Evolutionary conservation across 2,888 invertebrate genomes (phyloP), one percentile per base, ranked within the genome.

Genomic region (Polymixis lichenea): DNA sequence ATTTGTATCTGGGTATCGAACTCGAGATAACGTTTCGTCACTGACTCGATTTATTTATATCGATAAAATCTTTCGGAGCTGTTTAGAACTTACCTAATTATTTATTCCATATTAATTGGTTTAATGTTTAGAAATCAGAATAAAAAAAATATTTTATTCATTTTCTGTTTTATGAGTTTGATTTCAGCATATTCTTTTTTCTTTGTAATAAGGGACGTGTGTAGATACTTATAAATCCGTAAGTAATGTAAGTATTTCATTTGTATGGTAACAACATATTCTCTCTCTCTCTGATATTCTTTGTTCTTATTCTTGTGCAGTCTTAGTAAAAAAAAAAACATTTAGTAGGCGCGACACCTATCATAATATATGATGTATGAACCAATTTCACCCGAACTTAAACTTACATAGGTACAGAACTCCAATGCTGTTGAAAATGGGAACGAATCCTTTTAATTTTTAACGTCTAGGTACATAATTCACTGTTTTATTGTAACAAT

Each of bases 11-110:
- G 43, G 58, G 17, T 58, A 72, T 72, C 79, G 58, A 77, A 64
- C 22, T 51, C 43, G n/a, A 79, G 61, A 61, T 67, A 62, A 51
- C 22, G 61, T 76, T 82, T 76, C 65, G 38, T 60, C 75, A 75
- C 38, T 58, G 75, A 46, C 46, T 66, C 43, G 75, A 80, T 84
- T 70, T 66, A 65, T 46, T 11, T 46, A 13, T 75, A 46, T 84
- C 68, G 82, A 75, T 68, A 69, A 66, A 70, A 81, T 49, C 25
- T 75, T 70, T 71, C n/a, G 25, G 25, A 69, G 43, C 58, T 17
- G 28, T 53, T 22, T 53, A 56, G n/a, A 32, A 56, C n/a, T 0
- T 64, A 51, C 19, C 2, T 66, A 65, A 66, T 66, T 46, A 78
- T 67, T 60, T 62, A 73, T 64, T 78, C 11, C 1, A 58, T 69